A percentile compares a stretch with the other conserved stretches of the same genome.
phyloP scores from a whole-genome alignment of 2,888 invertebrate genomes.

The Vandiemenella viatica region DNA sequence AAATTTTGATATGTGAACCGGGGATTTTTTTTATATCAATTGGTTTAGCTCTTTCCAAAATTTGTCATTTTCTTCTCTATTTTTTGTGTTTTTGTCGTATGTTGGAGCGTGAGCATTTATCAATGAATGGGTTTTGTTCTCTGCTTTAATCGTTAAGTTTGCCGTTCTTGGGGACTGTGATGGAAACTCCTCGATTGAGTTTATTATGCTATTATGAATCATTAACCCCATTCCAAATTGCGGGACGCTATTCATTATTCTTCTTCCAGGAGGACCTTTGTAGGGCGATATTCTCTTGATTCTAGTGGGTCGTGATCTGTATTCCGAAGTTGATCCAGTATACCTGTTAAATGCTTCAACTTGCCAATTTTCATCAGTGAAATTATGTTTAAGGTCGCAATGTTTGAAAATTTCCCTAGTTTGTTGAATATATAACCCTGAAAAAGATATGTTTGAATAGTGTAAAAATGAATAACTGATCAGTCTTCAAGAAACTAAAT shows the following conservation, averaged over 20 bases:
- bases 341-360: not conserved
- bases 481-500: too few species aligned
- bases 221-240: not conserved
- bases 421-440: too few species aligned
- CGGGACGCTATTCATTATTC: not conserved
- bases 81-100: not conserved
- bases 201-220: too few species aligned
- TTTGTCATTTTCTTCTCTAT: not conserved
- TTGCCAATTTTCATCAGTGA: too few species aligned
- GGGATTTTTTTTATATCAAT: conserved; percentile 1
- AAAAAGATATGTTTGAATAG: too few species aligned
- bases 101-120: not conserved
- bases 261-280: not conserved
- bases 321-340: not conserved
- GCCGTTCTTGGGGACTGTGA: too few species aligned
- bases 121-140: not conserved
- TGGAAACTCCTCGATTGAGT: too few species aligned
- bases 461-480: too few species aligned
- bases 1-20: conserved; percentile 30
- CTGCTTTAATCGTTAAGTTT: not conserved
- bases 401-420: too few species aligned
- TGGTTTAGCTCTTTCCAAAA: not conserved
- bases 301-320: not conserved
- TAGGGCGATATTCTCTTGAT: not conserved
- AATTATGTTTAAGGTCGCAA: too few species aligned